Evolutionary conservation across 2,888 invertebrate species (phyloP).

Genomic region (Odiellus spinosus): DNA sequence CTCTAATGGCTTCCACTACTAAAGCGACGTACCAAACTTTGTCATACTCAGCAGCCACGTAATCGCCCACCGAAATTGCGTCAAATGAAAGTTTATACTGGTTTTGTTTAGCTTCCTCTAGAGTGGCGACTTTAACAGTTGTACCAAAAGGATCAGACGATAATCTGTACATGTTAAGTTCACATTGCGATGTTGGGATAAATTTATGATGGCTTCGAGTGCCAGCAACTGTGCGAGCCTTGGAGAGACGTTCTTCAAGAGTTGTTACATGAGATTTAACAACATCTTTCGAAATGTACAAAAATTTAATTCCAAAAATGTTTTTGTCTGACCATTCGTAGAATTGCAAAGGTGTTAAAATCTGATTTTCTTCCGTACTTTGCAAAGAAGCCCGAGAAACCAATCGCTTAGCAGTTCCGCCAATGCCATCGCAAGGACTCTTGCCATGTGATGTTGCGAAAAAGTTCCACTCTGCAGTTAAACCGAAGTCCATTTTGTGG

Average conservation of each 20-base stretch:
- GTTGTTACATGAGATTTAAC: rapidly evolving
- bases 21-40: background rate
- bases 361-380: background rate
- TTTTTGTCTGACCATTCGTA: background rate
- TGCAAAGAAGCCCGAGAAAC: conserved; percentile 9
- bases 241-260: background rate
- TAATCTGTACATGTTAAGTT: background rate
- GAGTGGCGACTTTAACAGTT: background rate
- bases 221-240: background rate
- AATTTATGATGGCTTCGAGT: background rate
- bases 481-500: conserved; percentile 18
- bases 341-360: no score
- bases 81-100: background rate
- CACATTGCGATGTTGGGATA: background rate
- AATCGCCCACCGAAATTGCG: no score
- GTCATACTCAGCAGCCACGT: no score
- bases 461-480: no score
- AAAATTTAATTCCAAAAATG: background rate
- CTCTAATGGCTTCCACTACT: no score
- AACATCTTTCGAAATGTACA: background rate
- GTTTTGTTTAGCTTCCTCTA: background rate
- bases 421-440: conserved; percentile 21
- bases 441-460: conserved; percentile 22
- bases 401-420: no score
- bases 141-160: background rate